These are phyloP conservation scores for Myiagra hebetior DNA, from an alignment of 2,113 vertebrate species.

Conservation along the genomic window DNA sequence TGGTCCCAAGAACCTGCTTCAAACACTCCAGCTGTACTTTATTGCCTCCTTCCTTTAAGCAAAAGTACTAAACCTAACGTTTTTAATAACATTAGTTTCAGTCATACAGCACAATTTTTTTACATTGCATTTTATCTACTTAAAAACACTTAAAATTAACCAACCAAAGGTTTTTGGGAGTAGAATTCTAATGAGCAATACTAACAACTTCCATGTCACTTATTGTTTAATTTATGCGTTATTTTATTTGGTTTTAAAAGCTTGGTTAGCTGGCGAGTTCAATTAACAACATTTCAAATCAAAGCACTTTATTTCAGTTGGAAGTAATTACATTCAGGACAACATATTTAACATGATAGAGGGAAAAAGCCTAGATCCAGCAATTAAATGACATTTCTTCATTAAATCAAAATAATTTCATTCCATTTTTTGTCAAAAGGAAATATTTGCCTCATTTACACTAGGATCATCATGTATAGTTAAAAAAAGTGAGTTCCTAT, in stretches of 20 bases:
- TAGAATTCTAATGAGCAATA: background rate
- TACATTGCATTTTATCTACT: background rate
- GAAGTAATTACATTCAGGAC: background rate
- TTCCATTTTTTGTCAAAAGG: background rate
- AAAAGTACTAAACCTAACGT: background rate
- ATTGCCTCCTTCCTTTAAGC: background rate
- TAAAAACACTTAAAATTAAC: background rate
- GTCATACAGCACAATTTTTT: background rate
- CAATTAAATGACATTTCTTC: background rate
- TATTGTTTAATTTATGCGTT: background rate
- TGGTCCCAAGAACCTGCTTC: background rate
- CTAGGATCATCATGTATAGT: background rate
- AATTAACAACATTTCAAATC: background rate
- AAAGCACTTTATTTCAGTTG: background rate
- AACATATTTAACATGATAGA: background rate
- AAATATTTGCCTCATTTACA: background rate
- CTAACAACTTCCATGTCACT: background rate
- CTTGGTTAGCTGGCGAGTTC: background rate
- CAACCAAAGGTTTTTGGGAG: background rate
- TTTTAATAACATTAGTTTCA: background rate
- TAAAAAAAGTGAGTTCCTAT: background rate
- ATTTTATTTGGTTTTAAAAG: background rate
- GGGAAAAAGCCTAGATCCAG: background rate
- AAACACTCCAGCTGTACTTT: background rate
- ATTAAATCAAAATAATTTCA: background rate